Percentiles rank a stretch among this genome's conserved stretches.
Conservation (phyloP, 2,888 invertebrate genomes). For the Heliconius hortense region DNA sequence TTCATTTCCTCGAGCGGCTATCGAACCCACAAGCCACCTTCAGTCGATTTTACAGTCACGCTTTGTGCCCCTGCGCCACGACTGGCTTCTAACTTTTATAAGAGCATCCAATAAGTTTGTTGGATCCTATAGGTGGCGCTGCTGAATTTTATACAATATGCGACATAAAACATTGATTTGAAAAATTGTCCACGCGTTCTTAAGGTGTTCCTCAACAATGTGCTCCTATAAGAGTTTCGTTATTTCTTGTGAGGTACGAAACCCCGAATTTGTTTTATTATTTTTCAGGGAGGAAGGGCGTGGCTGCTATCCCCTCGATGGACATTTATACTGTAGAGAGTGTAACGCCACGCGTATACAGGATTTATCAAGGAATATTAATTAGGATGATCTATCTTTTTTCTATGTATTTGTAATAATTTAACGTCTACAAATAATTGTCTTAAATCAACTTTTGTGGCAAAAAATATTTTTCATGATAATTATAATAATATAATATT, state of each 20-base stretch:
- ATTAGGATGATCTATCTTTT: conserved; percentile 47
- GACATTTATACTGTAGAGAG: conserved; percentile 96
- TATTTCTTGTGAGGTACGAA: not conserved
- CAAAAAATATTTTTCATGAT: not conserved
- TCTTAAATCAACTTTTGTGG: not conserved
- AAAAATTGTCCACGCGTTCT: too few relatives aligned
- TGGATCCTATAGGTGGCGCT: too few relatives aligned
- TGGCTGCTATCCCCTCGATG: conserved; percentile 98
- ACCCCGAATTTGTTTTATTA: not conserved
- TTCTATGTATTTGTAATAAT: too few relatives aligned
- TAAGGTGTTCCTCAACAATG: not conserved
- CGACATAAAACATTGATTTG: too few relatives aligned
- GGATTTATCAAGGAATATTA: conserved; percentile 87
- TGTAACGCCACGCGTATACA: conserved; percentile 97
- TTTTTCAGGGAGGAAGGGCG: conserved; percentile 91
- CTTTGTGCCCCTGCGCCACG: too few relatives aligned
- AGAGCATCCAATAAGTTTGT: too few relatives aligned
- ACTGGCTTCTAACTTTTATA: too few relatives aligned
- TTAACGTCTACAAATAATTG: too few relatives aligned
- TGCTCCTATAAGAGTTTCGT: not conserved
- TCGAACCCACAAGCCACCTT: not conserved
- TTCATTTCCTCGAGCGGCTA: not conserved
- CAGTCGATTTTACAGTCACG: too few relatives aligned
- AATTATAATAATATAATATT: not conserved
- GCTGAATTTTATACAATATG: too few relatives aligned